These are phyloP conservation scores for Drosophila formosana DNA, from an alignment of 2,888 invertebrate genomes.

Conservation along the genomic window DNA sequence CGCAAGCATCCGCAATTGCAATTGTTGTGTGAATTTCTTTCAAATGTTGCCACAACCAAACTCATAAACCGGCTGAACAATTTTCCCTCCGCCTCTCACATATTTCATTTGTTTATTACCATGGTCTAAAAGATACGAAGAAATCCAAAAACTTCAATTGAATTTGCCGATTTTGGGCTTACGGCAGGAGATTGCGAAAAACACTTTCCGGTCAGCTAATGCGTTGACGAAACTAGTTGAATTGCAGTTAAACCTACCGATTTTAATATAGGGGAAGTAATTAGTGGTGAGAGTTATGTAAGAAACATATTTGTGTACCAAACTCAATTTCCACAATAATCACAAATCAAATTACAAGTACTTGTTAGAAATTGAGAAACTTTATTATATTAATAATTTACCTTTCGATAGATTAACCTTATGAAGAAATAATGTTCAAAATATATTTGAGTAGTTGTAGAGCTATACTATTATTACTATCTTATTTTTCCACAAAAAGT, in stretches of 20 bases:
- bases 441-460: neutral
- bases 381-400: too few species aligned
- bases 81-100: slow-evolving; percentile 30
- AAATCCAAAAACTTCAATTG: slow-evolving; percentile 29
- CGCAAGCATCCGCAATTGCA: slow-evolving; percentile 66
- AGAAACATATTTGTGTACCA: neutral
- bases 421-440: too few species aligned
- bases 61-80: slow-evolving; percentile 52
- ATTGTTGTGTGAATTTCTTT: slow-evolving; percentile 70
- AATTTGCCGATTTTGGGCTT: slow-evolving; percentile 23
- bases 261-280: slow-evolving; percentile 44
- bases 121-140: slow-evolving; percentile 40
- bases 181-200: slow-evolving; percentile 26
- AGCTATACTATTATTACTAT: neutral
- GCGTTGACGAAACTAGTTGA: slow-evolving; percentile 45
- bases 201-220: slow-evolving; percentile 20
- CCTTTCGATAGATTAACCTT: too few species aligned
- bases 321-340: too few species aligned
- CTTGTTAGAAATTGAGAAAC: too few species aligned
- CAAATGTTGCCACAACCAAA: slow-evolving; percentile 64
- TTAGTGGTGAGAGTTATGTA: neutral
- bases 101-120: slow-evolving; percentile 59
- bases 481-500: neutral
- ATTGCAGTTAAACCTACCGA: slow-evolving; percentile 40
- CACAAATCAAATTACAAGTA: too few species aligned